Evolutionary conservation across 2,113 vertebrate genomes (phyloP).

Genomic region (Rhipidura dahli): DNA sequence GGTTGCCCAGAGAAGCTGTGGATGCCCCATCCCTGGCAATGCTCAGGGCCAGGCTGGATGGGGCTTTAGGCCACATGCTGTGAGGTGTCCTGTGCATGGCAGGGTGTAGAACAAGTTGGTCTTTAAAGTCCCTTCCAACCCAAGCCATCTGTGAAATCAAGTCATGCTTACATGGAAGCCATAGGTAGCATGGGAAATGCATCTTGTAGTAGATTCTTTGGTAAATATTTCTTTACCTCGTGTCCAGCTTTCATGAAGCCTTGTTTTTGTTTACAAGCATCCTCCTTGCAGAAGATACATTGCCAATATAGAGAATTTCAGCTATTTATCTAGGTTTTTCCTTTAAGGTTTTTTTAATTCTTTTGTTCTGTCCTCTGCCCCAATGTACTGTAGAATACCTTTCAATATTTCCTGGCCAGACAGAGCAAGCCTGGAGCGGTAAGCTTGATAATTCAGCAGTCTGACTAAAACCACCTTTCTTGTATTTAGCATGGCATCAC

Average conservation of each 20-base stretch:
- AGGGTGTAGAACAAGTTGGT: background rate
- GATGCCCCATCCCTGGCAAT: background rate
- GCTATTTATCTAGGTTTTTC: slow-evolving; percentile 32
- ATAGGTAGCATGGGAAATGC: background rate
- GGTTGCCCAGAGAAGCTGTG: background rate
- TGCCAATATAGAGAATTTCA: slow-evolving; percentile 1
- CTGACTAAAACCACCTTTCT: slow-evolving; percentile 55
- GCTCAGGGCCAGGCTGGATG: too few relatives aligned
- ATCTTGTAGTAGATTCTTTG: background rate
- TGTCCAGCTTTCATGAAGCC: background rate
- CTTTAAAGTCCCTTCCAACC: background rate
- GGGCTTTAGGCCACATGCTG: background rate
- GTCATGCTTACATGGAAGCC: background rate
- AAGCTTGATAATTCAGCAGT: slow-evolving; percentile 79
- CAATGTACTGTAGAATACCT: slow-evolving; percentile 91
- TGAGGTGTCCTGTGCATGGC: background rate
- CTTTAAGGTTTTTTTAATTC: slow-evolving; percentile 57
- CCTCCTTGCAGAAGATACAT: background rate
- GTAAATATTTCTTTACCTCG: background rate
- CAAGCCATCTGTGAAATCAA: background rate
- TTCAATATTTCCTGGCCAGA: slow-evolving; percentile 99
- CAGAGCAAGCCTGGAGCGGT: slow-evolving; percentile 93
- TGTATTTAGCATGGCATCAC: slow-evolving; percentile 65
- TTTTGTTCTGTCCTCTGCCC: slow-evolving; percentile 82
- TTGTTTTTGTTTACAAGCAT: slow-evolving; percentile 16